These are phyloP conservation scores for Miniopterus natalensis DNA, from an alignment of 2,113 vertebrate genomes.

Conservation along the genomic window DNA sequence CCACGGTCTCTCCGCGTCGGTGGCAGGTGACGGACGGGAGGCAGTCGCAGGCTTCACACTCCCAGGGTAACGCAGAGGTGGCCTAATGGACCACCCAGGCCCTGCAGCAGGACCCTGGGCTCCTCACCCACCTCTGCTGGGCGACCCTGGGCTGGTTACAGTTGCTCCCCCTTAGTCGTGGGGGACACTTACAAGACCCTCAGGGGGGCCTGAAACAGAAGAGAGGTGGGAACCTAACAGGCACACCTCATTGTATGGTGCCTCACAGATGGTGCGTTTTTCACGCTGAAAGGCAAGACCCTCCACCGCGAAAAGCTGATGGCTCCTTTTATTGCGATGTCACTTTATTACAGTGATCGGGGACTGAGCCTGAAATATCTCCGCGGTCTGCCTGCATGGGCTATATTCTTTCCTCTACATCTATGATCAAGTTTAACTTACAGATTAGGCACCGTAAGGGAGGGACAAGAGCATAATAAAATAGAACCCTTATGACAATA, in stretches of 20 bases:
- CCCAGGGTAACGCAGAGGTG: background rate
- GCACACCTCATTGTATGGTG: background rate
- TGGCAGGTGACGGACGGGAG: background rate
- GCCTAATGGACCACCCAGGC: fast-evolving
- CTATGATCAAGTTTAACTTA: background rate
- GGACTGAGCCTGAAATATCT: background rate
- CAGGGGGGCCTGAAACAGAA: background rate
- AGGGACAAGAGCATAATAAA: background rate
- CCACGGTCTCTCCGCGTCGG: fast-evolving
- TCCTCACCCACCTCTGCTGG: background rate
- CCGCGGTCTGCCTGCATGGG: no score
- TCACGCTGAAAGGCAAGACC: background rate
- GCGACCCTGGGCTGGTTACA: background rate
- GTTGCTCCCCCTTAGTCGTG: no score
- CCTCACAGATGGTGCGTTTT: background rate
- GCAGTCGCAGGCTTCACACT: no score
- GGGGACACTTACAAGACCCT: background rate
- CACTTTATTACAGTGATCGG: background rate
- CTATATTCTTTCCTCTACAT: background rate
- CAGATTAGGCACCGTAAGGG: background rate
- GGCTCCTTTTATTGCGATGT: background rate
- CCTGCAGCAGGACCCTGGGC: background rate
- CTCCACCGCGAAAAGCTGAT: background rate
- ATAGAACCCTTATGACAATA: background rate
- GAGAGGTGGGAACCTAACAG: background rate